phyloP scores from a whole-genome alignment of 2,888 invertebrate genomes.

The Leucophenga maculata region DNA sequence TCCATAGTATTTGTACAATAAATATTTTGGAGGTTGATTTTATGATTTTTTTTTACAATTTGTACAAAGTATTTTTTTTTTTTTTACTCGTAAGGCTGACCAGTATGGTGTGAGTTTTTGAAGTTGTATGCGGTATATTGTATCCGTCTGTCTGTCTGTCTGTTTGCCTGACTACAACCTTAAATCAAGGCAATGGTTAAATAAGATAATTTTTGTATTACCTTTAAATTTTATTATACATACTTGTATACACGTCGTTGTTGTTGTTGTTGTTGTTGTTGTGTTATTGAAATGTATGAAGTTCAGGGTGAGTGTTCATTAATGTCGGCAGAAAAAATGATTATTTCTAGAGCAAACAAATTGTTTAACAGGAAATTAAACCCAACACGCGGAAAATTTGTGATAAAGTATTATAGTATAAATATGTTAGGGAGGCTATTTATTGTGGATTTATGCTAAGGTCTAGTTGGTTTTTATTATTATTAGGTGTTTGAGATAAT shows the following conservation, averaged over 20 bases:
- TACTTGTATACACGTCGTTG: not conserved
- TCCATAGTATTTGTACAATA: conserved; percentile 41
- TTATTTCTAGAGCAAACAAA: conserved; percentile 8
- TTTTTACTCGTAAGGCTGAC: not conserved
- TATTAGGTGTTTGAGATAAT: too few relatives aligned
- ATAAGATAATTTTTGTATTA: conserved; percentile 49
- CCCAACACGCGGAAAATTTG: not conserved
- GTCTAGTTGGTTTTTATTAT: not conserved
- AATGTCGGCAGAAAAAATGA: not conserved
- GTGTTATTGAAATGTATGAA: conserved; percentile 29
- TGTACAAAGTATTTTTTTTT: conserved; percentile 34
- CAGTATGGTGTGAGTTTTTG: not conserved
- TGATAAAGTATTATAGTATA: not conserved
- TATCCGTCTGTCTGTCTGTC: conserved; percentile 33
- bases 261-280: conserved; percentile 4
- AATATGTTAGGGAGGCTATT: not conserved
- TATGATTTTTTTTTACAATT: conserved; percentile 33
- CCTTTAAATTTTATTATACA: conserved; percentile 36
- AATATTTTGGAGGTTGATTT: conserved; percentile 60
- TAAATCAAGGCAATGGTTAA: conserved; percentile 53
- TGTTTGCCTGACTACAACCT: conserved; percentile 38
- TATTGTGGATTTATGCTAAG: not conserved
- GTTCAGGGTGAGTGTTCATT: conserved; percentile 28
- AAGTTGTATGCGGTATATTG: not conserved
- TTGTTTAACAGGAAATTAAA: conserved; percentile 23